Base-by-base conservation (phyloP, 2,888 invertebrate genomes). In the Chloroclysta siterata region DNA sequence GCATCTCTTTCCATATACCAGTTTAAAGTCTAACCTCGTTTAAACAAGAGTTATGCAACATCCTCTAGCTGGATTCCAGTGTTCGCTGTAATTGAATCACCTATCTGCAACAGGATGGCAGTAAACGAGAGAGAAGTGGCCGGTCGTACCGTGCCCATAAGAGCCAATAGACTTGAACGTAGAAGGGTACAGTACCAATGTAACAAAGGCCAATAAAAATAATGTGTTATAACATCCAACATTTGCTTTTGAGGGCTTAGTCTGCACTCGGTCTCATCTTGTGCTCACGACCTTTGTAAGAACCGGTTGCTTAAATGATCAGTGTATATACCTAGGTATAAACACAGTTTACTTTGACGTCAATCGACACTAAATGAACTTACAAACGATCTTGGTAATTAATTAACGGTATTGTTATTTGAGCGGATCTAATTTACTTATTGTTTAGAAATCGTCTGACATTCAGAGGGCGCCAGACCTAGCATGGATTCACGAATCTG, bases 51-150 rank as follows among this genome's bases (percentile, higher is more conserved):
- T 44, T 44, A 53, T 47, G 39, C 51, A 53, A 56, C 56, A 56
- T 60, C 56, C 55, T 53, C 5, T 33, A 57, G 46, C 44, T 36
- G 42, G 33, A 42, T 57, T 46, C 52, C 46, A 55, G 53, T 61
- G 50, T 53, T 52, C 36, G 51, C 11, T 50, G 42, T 65, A 61
- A 65, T 65, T 61, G 58, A 61, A 62, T 59, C 48, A 61, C 54
- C 56, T 47, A 61, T 58, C 50, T 29, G 54, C 54, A 72, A 72
- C 81, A 81, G 83, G 85, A 85, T 76, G 84, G 56, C 66, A 72
- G 76, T 78, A 75, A 80, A 82, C 77, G 75, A 81, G 79, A 80
- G 77, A 77, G 77, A 83, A 84, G 79, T 81, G 79, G 80, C 67
- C 77, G 62, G 70, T 42, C 60, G 57, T 57, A 57, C 51, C 22